Conservation (phyloP, 35 echinoderm and acorn worm species). For the Chiridota heheva region DNA sequence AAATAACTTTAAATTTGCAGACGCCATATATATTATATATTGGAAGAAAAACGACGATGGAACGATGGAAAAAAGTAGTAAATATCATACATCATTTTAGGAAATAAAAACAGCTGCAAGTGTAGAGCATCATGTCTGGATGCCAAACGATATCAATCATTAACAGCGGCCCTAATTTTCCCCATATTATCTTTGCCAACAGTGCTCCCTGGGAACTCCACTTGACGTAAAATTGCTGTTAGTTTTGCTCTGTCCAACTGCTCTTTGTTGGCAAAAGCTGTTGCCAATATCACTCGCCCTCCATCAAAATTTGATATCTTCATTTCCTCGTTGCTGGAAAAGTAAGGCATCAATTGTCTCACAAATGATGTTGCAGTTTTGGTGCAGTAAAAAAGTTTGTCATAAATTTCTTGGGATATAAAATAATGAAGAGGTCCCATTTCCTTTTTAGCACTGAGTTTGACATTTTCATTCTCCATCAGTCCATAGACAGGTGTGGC, state of each 20-base stretch:
- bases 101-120: too few relatives aligned
- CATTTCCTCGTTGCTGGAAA: background rate
- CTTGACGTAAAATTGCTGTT: background rate
- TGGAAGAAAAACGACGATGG: too few relatives aligned
- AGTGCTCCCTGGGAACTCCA: conserved; percentile 28
- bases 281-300: background rate
- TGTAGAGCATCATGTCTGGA: too few relatives aligned
- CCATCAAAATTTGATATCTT: conserved; percentile 9
- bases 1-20: too few relatives aligned
- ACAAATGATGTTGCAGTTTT: conserved; percentile 22
- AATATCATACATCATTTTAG: too few relatives aligned
- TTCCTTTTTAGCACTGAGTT: background rate
- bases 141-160: conserved; percentile 24
- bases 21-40: too few relatives aligned
- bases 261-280: background rate
- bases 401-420: background rate
- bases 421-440: background rate
- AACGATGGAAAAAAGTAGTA: too few relatives aligned
- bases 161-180: background rate
- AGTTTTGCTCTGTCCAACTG: background rate
- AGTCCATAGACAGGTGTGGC: background rate
- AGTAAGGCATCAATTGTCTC: background rate
- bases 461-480: background rate
- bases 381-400: conserved; percentile 3
- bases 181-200: background rate